Base-by-base conservation (phyloP, 2,797 vertebrate genomes). In the Xenopus petersii region DNA sequence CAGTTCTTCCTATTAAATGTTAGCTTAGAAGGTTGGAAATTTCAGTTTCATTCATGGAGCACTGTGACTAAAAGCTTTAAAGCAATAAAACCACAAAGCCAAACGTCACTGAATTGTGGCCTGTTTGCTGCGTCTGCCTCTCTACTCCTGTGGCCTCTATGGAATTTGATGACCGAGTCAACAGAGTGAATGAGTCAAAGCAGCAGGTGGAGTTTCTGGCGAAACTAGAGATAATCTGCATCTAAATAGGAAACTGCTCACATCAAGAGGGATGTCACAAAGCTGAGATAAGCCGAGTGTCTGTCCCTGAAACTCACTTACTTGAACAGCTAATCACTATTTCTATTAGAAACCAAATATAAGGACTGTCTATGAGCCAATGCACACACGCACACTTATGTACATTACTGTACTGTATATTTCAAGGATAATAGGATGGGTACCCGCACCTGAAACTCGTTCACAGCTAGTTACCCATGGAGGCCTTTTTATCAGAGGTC, bases 181-280 rank as follows among this genome's bases (percentile, higher is more conserved):
- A 13, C 16, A n/a, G 16, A 30, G 4, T 30, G 26, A 30, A 30
- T 56, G 55, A 58, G n/a, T 58, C 55, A 58, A 17, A 58, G 55
- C 49, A 58, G 55, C 55, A 17, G 55, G 36, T 48, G 54, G 24
- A 51, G 26, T 69, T 56, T 70, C 61, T 48, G 7, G 47, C 62
- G 64, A 77, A 77, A 77, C 75, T 68, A 5, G 30, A 21, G 12
- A 2, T 47, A 9, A 67, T 56, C 46, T 62, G 61, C 30, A 51
- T 62, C 36, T 61, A 21, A 16, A 51, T 62, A 46, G 58, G 10
- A 49, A 30, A 63, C 51, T 30, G 21, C 2, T 61, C 24, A 30
- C 11, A 26, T 30, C n/a, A 61, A 11, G 11, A 61, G 5, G 55
- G 11, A 11, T 61, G 9, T 10, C 21, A 30, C 10, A 8, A 30